Conservation (phyloP, 2,113 vertebrate species). For the Octodon degus region DNA sequence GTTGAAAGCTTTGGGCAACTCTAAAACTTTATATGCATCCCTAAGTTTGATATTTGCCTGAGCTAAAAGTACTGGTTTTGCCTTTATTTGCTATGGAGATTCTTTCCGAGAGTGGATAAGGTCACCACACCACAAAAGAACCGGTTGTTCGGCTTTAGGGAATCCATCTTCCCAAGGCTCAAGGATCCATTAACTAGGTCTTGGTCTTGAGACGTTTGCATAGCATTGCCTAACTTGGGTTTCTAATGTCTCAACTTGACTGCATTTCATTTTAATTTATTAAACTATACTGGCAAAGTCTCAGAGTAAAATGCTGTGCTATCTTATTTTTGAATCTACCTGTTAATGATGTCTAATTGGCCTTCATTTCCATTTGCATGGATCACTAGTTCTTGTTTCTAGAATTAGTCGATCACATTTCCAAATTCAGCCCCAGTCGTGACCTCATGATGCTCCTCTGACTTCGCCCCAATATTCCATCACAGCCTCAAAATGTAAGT, state of each 20-base stretch:
- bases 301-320: slow-evolving; percentile 78
- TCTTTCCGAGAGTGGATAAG: background rate
- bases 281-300: slow-evolving; percentile 80
- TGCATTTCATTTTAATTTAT: slow-evolving; percentile 81
- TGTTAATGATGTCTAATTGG: slow-evolving; percentile 82
- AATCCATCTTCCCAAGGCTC: slow-evolving; percentile 34
- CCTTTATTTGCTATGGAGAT: background rate
- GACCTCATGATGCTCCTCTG: slow-evolving; percentile 53
- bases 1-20: slow-evolving; percentile 11
- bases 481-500: slow-evolving; percentile 23
- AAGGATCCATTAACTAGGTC: slow-evolving; percentile 67
- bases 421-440: slow-evolving; percentile 66
- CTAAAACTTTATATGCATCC: background rate
- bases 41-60: background rate
- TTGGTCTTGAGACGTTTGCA: slow-evolving; percentile 71
- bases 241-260: slow-evolving; percentile 83
- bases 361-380: slow-evolving; percentile 76
- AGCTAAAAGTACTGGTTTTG: background rate
- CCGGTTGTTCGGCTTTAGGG: slow-evolving; percentile 4
- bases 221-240: slow-evolving; percentile 72
- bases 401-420: slow-evolving; percentile 74
- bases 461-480: slow-evolving; percentile 57
- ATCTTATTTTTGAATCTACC: slow-evolving; percentile 83
- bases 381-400: slow-evolving; percentile 70
- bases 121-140: slow-evolving; percentile 34